Evolutionary conservation across 2,888 invertebrate genomes (phyloP).

Genomic region (Diploptera punctata): DNA sequence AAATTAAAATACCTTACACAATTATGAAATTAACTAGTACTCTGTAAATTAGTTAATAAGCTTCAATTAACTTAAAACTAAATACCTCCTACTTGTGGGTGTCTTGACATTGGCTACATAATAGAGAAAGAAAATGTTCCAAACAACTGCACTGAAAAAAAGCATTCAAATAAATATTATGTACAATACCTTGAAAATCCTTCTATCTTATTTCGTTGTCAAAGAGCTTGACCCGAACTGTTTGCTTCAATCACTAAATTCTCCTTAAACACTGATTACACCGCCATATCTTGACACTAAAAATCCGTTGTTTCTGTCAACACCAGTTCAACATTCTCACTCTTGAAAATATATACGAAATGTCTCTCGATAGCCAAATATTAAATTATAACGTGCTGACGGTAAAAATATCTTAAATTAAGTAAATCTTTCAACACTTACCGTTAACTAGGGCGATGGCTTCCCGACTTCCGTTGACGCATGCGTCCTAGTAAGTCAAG

Average conservation of each 20-base stretch:
- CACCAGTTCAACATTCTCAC: constrained; percentile 1
- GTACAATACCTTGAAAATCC: constrained; percentile 10
- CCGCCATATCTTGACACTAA: constrained; percentile 36
- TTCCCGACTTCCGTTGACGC: constrained; percentile 45
- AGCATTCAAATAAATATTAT: too few species aligned
- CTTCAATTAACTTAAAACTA: too few species aligned
- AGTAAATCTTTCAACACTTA: constrained; percentile 42
- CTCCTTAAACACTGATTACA: constrained; percentile 31
- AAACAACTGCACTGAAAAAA: too few species aligned
- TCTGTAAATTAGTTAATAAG: too few species aligned
- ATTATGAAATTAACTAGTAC: too few species aligned
- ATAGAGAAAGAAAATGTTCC: too few species aligned
- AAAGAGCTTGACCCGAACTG: constrained; percentile 28
- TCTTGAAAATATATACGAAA: neutral
- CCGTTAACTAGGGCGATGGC: constrained; percentile 46
- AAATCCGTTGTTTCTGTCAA: neutral
- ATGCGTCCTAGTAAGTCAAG: constrained; percentile 39
- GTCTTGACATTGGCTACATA: too few species aligned
- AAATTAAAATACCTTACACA: too few species aligned
- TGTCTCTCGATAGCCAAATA: neutral
- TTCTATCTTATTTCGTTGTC: constrained; percentile 19
- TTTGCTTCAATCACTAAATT: constrained; percentile 30
- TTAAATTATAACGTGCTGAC: neutral
- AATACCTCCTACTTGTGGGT: too few species aligned
- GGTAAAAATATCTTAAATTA: constrained; percentile 7